These are phyloP conservation scores for Sprattus sprattus DNA, from an alignment of 2,113 vertebrate genomes.

Conservation along the genomic window DNA sequence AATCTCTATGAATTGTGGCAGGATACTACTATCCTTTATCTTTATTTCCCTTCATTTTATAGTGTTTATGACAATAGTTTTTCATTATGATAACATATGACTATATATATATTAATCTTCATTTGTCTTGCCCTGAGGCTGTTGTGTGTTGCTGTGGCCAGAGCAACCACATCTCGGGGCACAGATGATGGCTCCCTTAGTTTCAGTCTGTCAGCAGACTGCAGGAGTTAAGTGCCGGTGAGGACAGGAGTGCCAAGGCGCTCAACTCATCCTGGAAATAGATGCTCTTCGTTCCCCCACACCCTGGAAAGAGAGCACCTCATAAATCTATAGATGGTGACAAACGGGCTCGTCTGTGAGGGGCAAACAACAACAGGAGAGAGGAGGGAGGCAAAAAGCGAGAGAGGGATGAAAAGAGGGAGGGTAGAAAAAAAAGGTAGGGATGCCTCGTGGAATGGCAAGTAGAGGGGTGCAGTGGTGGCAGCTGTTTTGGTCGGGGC, in stretches of 20 bases:
- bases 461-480: background rate
- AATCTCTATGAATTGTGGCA: constrained; percentile 14
- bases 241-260: background rate
- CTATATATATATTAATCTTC: background rate
- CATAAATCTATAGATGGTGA: constrained; percentile 28
- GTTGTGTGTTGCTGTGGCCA: background rate
- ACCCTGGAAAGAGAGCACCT: background rate
- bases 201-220: constrained; percentile 17
- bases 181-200: background rate
- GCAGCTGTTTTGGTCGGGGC: constrained; percentile 2
- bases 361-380: background rate
- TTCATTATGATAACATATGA: background rate
- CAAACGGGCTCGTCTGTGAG: background rate
- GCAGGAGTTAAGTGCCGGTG: background rate
- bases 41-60: background rate
- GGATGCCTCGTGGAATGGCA: background rate
- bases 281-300: background rate
- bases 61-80: background rate
- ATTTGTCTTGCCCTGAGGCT: constrained; percentile 2
- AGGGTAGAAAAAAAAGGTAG: background rate
- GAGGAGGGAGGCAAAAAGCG: background rate
- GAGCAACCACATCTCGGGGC: background rate
- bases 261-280: background rate
- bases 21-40: background rate
- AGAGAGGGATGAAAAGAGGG: background rate